Conservation (phyloP, 1,140 invertebrate genomes). For the Caenorhabditis brenneri region DNA sequence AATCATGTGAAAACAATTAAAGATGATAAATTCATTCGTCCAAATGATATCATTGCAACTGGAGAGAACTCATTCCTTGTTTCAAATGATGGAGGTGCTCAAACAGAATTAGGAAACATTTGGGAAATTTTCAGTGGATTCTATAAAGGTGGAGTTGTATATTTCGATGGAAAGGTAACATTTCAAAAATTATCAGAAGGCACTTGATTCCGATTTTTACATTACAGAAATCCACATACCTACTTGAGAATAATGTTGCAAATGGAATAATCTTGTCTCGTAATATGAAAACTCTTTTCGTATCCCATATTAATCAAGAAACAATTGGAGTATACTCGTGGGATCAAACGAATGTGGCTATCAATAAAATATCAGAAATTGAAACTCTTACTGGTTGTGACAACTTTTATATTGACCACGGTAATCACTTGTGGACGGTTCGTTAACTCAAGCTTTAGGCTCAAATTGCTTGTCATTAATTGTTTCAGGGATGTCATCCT, state of each 20-base stretch:
- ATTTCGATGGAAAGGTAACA: not conserved
- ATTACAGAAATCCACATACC: not conserved
- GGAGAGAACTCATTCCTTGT: not conserved
- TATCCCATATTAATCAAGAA: not conserved
- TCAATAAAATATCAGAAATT: not conserved
- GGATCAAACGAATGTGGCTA: not conserved
- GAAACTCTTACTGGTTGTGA: conserved; percentile 19
- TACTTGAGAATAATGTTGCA: not conserved
- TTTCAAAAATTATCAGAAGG: not conserved
- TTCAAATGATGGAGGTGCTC: conserved; percentile 1
- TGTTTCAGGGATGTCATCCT: not conserved
- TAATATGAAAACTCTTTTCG: not conserved
- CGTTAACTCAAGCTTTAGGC: not conserved
- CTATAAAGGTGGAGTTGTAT: conserved; percentile 1
- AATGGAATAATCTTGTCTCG: not conserved
- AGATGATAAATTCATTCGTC: not conserved
- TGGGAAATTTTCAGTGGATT: not conserved
- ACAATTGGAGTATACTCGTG: not conserved
- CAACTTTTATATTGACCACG: not conserved
- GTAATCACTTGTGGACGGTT: not conserved
- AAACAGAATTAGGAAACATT: not conserved
- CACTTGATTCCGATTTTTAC: too few relatives aligned
- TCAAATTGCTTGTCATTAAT: not conserved
- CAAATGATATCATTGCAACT: not conserved
- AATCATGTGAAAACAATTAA: not conserved